Conservation (phyloP, 2,888 invertebrate genomes). For the Osmoderma eremita region DNA sequence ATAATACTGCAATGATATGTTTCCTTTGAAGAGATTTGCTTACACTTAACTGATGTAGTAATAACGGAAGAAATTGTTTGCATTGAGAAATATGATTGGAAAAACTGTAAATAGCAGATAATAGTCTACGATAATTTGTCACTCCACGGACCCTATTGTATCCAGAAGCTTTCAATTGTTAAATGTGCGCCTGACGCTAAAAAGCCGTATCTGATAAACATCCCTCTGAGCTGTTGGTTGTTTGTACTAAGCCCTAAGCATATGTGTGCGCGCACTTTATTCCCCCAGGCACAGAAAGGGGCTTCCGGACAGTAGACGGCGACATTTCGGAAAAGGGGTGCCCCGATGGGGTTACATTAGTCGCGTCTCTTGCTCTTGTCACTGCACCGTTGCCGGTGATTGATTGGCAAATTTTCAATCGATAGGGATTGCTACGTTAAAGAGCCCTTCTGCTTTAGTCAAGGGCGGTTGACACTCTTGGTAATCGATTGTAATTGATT, state of each 20-base stretch:
- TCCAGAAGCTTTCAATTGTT: conserved; percentile 40
- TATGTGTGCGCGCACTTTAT: conserved; percentile 19
- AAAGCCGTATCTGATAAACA: conserved; percentile 40
- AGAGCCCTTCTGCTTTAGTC: conserved; percentile 11
- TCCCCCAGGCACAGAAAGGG: conserved; percentile 24
- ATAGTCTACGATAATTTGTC: conserved; percentile 21
- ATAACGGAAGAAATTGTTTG: neutral
- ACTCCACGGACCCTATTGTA: conserved; percentile 17
- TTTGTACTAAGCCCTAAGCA: conserved; percentile 24
- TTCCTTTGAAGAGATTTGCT: no score
- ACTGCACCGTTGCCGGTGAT: conserved; percentile 56
- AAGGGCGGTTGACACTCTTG: conserved; percentile 7
- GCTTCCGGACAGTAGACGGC: conserved; percentile 26
- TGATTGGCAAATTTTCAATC: conserved; percentile 50
- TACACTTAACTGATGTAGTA: neutral
- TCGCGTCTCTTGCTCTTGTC: conserved; percentile 55
- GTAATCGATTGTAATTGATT: conserved; percentile 34
- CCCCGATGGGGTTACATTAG: conserved; percentile 40
- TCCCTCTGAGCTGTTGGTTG: conserved; percentile 26
- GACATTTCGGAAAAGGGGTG: conserved; percentile 33
- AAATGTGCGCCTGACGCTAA: conserved; percentile 41
- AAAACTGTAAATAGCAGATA: conserved; percentile 3
- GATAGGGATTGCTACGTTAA: conserved; percentile 9
- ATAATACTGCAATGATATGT: neutral
- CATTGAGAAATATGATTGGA: no score